Base-by-base conservation (phyloP, 2,888 invertebrate genomes). In the Trissolcus brochymenae region DNA sequence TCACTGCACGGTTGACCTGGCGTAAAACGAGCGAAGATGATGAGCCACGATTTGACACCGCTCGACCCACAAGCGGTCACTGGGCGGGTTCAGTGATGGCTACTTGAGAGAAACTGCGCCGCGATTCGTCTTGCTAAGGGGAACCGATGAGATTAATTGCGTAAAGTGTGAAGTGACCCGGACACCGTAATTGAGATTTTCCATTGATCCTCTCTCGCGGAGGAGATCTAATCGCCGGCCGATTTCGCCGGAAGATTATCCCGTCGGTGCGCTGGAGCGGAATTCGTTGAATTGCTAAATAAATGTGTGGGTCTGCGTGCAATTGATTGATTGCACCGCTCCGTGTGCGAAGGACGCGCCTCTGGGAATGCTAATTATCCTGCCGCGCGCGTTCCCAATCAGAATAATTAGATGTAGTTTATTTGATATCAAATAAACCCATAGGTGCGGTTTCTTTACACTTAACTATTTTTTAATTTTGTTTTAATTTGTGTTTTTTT, bases 121-220 rank as follows among this genome's bases (percentile, higher is more conserved):
- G 13, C 25, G 14, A 7, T 54, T 19, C 54, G 17, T 41, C 41
- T 16, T 29, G 79, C 41, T 82, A 83, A 83, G 81, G 79, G 81
- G 80, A 83, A 82, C 82, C 80, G 80, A 85, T 84, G 85, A 25
- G 85, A 85, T 85, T 86, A 85, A 86, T 86, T 83, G 82, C 84
- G 81, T 76, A 82, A 84, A 85, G 86, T 84, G 86, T 83, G 84
- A 86, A 86, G 77, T 80, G 76, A 67, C 62, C 66, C 57, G 79
- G 71, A 50, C 59, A 40, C 72, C 54, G 71, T 71, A 72, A 72
- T 65, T 72, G 65, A 65, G 72, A 11, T 11, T 60, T 65, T 72
- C 65, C 54, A 72, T 65, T 65, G 53, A 54, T 49, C 35, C 35
- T 35, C 11, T 54, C 49, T 60, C 41, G 64, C 59, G 14, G 60